Percentiles rank a stretch among this genome's conserved stretches.
phyloP scores from a whole-genome alignment of 2,113 vertebrate genomes.

The Hippoglossus stenolepis region DNA sequence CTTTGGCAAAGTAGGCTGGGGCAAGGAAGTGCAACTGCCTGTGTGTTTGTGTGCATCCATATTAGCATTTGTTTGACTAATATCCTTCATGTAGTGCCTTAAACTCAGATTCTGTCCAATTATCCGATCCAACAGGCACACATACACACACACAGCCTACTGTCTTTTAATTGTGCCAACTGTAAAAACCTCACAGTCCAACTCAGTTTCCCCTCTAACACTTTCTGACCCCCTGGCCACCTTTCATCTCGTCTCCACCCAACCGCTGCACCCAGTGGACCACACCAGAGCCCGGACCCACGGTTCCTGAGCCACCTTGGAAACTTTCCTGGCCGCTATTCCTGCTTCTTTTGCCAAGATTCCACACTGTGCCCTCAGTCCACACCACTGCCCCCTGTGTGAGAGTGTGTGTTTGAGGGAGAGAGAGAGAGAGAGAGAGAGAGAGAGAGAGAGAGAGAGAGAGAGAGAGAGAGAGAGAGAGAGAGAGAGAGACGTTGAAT shows the following conservation, averaged over 20 bases:
- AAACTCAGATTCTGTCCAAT: slow-evolving; percentile 39
- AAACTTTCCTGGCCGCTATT: slow-evolving; percentile 79
- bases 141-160: slow-evolving; percentile 1
- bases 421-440: background rate
- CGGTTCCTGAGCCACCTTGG: slow-evolving; percentile 69
- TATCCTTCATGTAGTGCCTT: slow-evolving; percentile 59
- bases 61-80: slow-evolving; percentile 55
- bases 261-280: slow-evolving; percentile 60
- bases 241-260: slow-evolving; percentile 58
- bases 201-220: slow-evolving; percentile 37
- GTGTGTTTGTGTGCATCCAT: slow-evolving; percentile 50
- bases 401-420: slow-evolving; percentile 47
- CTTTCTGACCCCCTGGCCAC: slow-evolving; percentile 56
- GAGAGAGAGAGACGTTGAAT: slow-evolving; percentile 35
- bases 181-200: slow-evolving; percentile 57
- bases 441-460: background rate
- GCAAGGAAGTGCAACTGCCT: slow-evolving; percentile 50
- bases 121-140: slow-evolving; percentile 1
- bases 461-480: background rate
- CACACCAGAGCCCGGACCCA: slow-evolving; percentile 68
- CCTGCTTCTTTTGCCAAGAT: slow-evolving; percentile 72
- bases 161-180: slow-evolving; percentile 54
- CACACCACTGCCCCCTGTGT: slow-evolving; percentile 63
- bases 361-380: slow-evolving; percentile 71
- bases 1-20: slow-evolving; percentile 67